Base-by-base conservation (phyloP, 2,888 invertebrate species). In the Charanyca ferruginea region DNA sequence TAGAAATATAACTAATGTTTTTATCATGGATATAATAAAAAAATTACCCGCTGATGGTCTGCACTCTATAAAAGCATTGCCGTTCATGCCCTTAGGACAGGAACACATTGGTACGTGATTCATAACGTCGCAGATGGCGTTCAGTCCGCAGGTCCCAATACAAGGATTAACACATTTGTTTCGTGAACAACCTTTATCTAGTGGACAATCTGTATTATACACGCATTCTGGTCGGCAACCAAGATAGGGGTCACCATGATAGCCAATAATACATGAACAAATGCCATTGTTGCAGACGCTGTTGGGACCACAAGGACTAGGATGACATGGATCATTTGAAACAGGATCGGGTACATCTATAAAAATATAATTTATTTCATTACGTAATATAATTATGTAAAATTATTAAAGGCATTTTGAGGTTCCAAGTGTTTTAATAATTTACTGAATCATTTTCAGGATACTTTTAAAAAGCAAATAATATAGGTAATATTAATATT, bases 141-240 rank as follows among this genome's bases (percentile, higher is more conserved):
- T 97, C 66, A 96, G 85, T 6, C 97, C 97, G 86, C 98, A 98
- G 11, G 97, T 97, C 77, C 97, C 97, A 52, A 96, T 96, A 85
- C 98, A 97, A 25, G 97, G 97, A 90, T 97, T 96, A n/a, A 95
- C 84, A 84, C 97, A 97, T 90, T 97, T 97, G 85, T 97, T 97
- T 83, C 95, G 91, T 75, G 96, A 95, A 80, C 97, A 97, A 45
- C 97, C 97, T 84, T 96, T 97, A 76, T 96, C 96, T 67, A 95
- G 89, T 18, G 96, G 90, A 85, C 97, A 97, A 84, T 97, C 97
- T 0, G 96, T 94, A 85, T 96, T 97, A 53, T 97, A 93, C 2
- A 97, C 96, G 86, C 97, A 97, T 94, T 97, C 97, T 28, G 97
- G 97, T 79, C 97, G 94, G 84, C 97, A 97, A 1, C 97, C 97